phyloP scores from a whole-genome alignment of 2,888 invertebrate genomes.

The Gisinianus flammeolus region DNA sequence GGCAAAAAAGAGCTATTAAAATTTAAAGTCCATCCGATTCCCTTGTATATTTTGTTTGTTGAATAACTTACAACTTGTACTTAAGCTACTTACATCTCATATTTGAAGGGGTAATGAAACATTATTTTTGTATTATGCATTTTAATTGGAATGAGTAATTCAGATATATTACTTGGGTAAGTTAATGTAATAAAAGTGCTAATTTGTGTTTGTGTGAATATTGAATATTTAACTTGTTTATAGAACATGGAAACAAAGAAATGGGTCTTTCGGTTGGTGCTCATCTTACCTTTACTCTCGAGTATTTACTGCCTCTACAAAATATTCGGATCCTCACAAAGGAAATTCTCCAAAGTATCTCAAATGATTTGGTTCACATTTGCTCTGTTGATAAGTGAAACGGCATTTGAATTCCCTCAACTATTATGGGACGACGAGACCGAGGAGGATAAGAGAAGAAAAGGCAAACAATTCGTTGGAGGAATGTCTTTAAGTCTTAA shows the following conservation, averaged over 20 bases:
- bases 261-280: background rate
- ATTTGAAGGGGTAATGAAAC: no score
- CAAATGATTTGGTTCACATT: constrained; percentile 4
- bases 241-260: background rate
- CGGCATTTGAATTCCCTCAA: constrained; percentile 6
- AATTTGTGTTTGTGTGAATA: no score
- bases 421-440: background rate
- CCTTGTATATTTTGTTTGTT: no score
- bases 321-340: constrained; percentile 9
- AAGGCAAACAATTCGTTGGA: background rate
- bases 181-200: no score
- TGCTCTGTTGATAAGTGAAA: background rate
- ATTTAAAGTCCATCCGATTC: no score
- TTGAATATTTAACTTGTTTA: no score
- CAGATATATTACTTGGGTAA: no score
- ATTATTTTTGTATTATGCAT: no score
- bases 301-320: constrained; percentile 3
- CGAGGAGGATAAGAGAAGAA: background rate
- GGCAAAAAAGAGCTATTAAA: no score
- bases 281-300: constrained; percentile 12
- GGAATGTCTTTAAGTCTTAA: background rate
- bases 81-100: no score
- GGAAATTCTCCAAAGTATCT: background rate
- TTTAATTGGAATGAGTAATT: no score
- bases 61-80: no score